Percentiles rank a stretch among this genome's conserved stretches.
Conservation (phyloP, 2,888 invertebrate species). For the Tanypteryx hageni region DNA sequence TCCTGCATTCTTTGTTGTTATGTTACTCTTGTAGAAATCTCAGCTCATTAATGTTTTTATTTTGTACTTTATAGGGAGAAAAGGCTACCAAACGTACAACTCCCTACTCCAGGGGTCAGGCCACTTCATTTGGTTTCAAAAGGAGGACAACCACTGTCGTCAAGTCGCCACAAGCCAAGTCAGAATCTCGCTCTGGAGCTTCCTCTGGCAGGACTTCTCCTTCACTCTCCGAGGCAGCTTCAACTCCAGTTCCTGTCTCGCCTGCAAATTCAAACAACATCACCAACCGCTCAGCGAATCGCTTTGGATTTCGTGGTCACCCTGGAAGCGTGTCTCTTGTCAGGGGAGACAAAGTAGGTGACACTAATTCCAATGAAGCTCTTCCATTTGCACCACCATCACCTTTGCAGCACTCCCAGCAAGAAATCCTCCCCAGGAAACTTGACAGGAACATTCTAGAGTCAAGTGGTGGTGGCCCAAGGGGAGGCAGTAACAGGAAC, state of each 20-base stretch:
- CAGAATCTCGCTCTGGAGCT: constrained; percentile 43
- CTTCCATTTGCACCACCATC: constrained; percentile 50
- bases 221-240: not conserved
- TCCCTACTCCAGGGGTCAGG: constrained; percentile 83
- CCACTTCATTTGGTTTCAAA: constrained; percentile 91
- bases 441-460: constrained; percentile 42
- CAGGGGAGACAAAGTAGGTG: constrained; percentile 54
- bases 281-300: constrained; percentile 2
- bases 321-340: constrained; percentile 1
- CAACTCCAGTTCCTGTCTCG: not conserved
- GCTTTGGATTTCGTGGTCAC: constrained; percentile 44
- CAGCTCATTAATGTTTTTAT: not conserved
- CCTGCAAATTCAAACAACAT: constrained; percentile 3
- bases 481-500: constrained; percentile 44
- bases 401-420: constrained; percentile 8
- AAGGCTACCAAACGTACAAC: constrained; percentile 63
- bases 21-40: not conserved
- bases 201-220: constrained; percentile 55
- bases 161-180: constrained; percentile 44
- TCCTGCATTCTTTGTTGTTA: not conserved
- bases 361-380: constrained; percentile 58
- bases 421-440: constrained; percentile 33
- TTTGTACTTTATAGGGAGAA: not conserved
- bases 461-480: not conserved
- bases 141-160: constrained; percentile 79